phyloP scores from a whole-genome alignment of 30 jellyfish, hydroid and myxozoan species.

The Rhopilema esculentum region DNA sequence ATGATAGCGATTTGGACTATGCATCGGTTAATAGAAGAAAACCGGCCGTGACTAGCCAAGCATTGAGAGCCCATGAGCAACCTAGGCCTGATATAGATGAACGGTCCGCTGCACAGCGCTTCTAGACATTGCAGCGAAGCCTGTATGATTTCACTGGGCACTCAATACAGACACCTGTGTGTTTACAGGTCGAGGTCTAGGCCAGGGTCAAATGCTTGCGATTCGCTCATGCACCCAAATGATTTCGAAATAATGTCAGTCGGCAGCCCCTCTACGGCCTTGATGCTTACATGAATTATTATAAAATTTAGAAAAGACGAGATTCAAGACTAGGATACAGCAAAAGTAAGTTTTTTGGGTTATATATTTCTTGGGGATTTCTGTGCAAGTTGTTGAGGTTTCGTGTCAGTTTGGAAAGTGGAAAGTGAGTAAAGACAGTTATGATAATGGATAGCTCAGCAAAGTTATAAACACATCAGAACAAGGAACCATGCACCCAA shows the following conservation, averaged over 20 bases:
- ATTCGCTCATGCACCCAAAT: slow-evolving; percentile 72
- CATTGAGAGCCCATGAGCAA: slow-evolving; percentile 19
- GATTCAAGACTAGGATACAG: slow-evolving; percentile 5
- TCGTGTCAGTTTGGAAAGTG: not conserved
- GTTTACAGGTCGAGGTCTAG: slow-evolving; percentile 60
- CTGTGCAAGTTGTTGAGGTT: not conserved
- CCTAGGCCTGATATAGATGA: slow-evolving; percentile 6
- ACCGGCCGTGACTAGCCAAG: slow-evolving; percentile 30
- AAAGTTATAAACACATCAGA: not conserved
- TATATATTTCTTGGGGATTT: not conserved
- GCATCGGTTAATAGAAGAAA: not conserved
- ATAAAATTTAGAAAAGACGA: slow-evolving; percentile 47
- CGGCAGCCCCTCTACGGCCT: slow-evolving; percentile 48
- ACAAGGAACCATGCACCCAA: not conserved
- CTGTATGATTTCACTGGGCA: slow-evolving; percentile 52
- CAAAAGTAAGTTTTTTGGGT: slow-evolving; percentile 28
- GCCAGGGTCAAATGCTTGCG: slow-evolving; percentile 77
- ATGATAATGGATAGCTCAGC: not conserved
- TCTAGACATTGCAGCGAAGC: slow-evolving; percentile 25
- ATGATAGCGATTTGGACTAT: not conserved
- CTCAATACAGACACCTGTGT: slow-evolving; percentile 50
- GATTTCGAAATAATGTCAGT: slow-evolving; percentile 63
- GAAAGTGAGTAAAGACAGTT: not conserved
- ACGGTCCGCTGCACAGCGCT: slow-evolving; percentile 52
- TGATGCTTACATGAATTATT: slow-evolving; percentile 32